Evolutionary conservation across 2,888 invertebrate species (phyloP).

Genomic region (Nasonovia ribisnigri): DNA sequence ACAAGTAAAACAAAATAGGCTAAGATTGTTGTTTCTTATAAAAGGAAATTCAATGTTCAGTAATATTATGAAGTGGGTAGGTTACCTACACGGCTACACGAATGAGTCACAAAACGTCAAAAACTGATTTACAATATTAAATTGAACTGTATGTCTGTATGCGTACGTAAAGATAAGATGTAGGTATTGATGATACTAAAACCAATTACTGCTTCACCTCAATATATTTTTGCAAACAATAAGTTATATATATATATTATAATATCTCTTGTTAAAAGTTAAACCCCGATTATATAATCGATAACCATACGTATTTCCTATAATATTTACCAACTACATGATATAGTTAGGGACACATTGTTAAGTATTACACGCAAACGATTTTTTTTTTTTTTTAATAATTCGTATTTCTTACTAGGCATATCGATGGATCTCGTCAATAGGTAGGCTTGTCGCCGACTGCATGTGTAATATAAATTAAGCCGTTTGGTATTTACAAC

Average conservation of each 20-base stretch:
- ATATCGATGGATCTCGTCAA: not conserved
- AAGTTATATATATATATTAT: not conserved
- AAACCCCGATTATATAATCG: not conserved
- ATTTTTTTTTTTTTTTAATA: not conserved
- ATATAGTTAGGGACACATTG: not conserved
- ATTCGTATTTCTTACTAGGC: not conserved
- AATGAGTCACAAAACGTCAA: not conserved
- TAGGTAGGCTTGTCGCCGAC: not conserved
- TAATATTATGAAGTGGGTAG: not conserved
- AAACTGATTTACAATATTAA: not conserved
- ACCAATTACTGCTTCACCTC: not conserved
- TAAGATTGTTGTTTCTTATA: not conserved
- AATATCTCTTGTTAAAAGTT: not conserved
- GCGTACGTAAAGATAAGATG: not conserved
- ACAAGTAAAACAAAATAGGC: not conserved
- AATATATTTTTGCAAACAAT: not conserved
- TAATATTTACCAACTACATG: too few species aligned
- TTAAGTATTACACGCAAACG: not conserved
- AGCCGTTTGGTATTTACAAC: constrained; percentile 3
- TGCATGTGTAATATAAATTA: not conserved
- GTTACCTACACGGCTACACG: not conserved
- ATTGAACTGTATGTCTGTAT: not conserved
- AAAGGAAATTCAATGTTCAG: not conserved
- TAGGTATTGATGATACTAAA: not conserved
- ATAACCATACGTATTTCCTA: not conserved